Base-by-base conservation (phyloP, 2,797 vertebrate species). In the Helostoma temminkii region DNA sequence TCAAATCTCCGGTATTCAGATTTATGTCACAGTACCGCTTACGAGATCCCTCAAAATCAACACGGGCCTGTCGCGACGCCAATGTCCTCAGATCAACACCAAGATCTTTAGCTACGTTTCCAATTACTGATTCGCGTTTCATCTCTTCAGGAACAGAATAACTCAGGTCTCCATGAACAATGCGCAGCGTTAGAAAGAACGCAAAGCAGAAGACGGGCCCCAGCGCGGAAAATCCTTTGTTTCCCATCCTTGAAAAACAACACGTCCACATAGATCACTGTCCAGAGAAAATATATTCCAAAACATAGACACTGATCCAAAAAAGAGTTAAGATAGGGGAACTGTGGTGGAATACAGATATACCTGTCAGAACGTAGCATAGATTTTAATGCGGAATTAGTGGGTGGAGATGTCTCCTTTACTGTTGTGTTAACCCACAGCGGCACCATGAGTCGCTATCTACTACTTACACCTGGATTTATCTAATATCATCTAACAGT, bases 31-130 rank as follows among this genome's bases (percentile, higher is more conserved):
- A 87, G 53, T 81, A 89, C 2, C 74, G 58, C 0, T 72, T 81
- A 5, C 52, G 71, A 39, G 53, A 55, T 0, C 74, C 87, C 0
- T 83, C 83, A 14, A 56, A 55, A 77, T 91, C 90, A 11, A 89
- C 16, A 18, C 92, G 89, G 8, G 80, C 84, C 15, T 88, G 84
- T 4, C 91, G 65, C 0, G 46, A 67, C 4, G 82, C 63, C 9
- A 91, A 46, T 1, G 55, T 58, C 19, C 49, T 71, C 1, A 65
- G 16, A 10, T 85, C 74, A 34, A 94, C 10, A 19, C 80, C 76
- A 4, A 93, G 80, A 77, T 93, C 90, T 19, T 89, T 90, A 18
- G 89, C 87, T 5, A 80, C 22, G 72, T 84, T 87, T 60, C 83
- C 83, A 56, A 90, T 66, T 2, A 84, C 47, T 18, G 80, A 80